phyloP scores from a whole-genome alignment of 1,140 invertebrate species.

The Cherax quadricarinatus region DNA sequence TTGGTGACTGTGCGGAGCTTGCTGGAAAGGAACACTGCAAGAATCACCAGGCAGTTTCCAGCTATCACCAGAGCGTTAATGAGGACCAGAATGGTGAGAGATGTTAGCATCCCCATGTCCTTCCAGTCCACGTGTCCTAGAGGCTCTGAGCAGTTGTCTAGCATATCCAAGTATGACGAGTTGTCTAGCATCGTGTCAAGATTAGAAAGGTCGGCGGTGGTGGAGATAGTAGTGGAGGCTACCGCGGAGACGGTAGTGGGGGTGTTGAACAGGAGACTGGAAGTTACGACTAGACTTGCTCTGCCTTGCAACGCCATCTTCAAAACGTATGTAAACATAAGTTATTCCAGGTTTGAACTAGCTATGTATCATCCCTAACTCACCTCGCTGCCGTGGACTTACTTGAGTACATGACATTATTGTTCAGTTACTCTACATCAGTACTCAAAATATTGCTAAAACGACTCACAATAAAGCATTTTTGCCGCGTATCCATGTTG shows the following conservation, averaged over 20 bases:
- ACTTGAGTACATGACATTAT: too few species aligned
- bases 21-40: slow-evolving; percentile 90
- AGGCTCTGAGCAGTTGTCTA: slow-evolving; percentile 82
- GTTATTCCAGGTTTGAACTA: not conserved
- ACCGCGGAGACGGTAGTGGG: not conserved
- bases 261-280: not conserved
- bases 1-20: slow-evolving; percentile 95
- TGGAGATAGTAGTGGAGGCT: not conserved
- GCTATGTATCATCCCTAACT: too few species aligned
- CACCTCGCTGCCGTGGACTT: too few species aligned
- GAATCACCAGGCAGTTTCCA: slow-evolving; percentile 93
- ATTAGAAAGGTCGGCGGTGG: not conserved
- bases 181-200: slow-evolving; percentile 26
- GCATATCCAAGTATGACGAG: slow-evolving; percentile 11
- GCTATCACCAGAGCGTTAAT: slow-evolving; percentile 91
- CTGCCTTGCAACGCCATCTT: not conserved
- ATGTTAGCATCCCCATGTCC: slow-evolving; percentile 84
- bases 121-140: slow-evolving; percentile 87
- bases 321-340: not conserved
- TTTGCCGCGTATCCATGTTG: too few species aligned
- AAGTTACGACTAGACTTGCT: not conserved
- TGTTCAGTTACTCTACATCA: too few species aligned
- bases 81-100: slow-evolving; percentile 86
- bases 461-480: too few species aligned
- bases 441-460: too few species aligned